These are phyloP conservation scores for Dicrostonyx torquatus DNA, from an alignment of 2,797 vertebrate species.

Conservation along the genomic window DNA sequence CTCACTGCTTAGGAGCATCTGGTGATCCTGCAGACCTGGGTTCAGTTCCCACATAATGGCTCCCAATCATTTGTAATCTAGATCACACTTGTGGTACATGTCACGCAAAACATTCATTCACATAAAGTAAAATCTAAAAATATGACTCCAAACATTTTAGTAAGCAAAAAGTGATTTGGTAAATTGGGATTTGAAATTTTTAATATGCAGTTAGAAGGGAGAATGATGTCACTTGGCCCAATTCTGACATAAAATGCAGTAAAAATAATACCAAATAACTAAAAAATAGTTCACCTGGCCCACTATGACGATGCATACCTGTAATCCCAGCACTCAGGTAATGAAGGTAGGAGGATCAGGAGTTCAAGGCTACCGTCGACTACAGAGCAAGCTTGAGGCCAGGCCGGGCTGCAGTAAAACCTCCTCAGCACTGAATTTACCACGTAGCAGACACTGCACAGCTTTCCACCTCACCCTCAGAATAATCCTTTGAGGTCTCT, in stretches of 20 bases:
- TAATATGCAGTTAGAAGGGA: background rate
- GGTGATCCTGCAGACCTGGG: background rate
- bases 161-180: constrained; percentile 19
- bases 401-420: background rate
- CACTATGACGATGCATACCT: too few relatives aligned
- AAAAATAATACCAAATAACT: background rate
- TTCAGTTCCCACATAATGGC: too few relatives aligned
- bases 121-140: background rate
- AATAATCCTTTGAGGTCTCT: background rate
- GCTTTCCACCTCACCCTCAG: background rate
- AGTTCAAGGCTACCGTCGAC: background rate
- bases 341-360: background rate
- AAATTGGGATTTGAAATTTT: background rate
- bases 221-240: background rate
- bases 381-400: background rate
- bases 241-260: background rate
- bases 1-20: background rate
- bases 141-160: background rate
- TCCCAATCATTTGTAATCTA: background rate
- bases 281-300: background rate
- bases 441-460: background rate
- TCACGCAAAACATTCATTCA: background rate
- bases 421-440: background rate
- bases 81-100: too few relatives aligned
- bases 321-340: background rate